These are phyloP conservation scores for Acropora tenuis DNA, from an alignment of 64 coral and sea anemone species.

Conservation along the genomic window DNA sequence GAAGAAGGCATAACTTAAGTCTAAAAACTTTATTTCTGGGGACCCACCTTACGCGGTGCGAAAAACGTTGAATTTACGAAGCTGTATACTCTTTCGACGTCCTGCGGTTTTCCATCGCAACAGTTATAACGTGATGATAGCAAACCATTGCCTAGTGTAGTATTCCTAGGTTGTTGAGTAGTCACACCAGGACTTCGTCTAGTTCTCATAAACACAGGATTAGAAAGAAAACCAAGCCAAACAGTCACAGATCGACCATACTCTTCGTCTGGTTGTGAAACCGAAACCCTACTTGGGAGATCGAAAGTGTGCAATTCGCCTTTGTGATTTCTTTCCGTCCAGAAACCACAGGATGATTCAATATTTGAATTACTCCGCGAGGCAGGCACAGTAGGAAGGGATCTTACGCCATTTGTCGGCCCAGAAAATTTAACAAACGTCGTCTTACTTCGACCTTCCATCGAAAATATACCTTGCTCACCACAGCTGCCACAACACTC, in stretches of 20 bases:
- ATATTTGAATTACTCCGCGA: not conserved
- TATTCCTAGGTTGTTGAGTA: not conserved
- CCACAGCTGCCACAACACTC: not conserved
- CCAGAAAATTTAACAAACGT: slow-evolving; percentile 19
- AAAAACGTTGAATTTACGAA: not conserved
- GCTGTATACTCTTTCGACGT: not conserved
- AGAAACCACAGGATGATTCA: not conserved
- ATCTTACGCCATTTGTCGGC: not conserved
- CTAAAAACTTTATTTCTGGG: not conserved
- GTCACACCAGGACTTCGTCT: not conserved
- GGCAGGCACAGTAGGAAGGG: not conserved
- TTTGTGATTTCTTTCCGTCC: not conserved
- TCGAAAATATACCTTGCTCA: not conserved
- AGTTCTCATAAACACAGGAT: not conserved
- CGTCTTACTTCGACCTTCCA: not conserved
- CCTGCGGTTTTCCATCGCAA: not conserved
- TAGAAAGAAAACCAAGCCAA: slow-evolving; percentile 16
- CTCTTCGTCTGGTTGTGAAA: not conserved
- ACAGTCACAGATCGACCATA: slow-evolving; percentile 28
- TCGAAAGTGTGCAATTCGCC: not conserved
- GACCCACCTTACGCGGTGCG: not conserved
- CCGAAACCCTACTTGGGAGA: not conserved
- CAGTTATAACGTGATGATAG: not conserved
- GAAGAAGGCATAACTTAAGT: not conserved
- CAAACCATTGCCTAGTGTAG: not conserved